Evolutionary conservation across 2,113 vertebrate species (phyloP).

Genomic region (Hippolais icterina): DNA sequence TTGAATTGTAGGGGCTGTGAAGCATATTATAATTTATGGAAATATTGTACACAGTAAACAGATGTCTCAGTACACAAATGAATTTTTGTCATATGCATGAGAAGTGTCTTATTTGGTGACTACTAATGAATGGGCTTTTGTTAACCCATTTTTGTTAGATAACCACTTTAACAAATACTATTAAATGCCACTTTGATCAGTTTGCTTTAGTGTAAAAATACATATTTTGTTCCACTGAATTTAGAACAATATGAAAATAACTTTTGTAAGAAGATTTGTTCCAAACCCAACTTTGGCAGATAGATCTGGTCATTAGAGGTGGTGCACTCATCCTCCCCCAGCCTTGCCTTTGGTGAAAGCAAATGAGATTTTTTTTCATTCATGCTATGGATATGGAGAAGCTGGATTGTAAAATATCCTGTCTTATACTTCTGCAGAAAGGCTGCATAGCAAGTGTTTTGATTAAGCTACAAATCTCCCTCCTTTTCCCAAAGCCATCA

Average conservation of each 20-base stretch:
- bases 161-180: conserved; percentile 51
- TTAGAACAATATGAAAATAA: neutral
- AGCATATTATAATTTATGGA: conserved; percentile 55
- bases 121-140: conserved; percentile 55
- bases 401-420: neutral
- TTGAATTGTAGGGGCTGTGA: conserved; percentile 45
- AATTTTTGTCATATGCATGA: conserved; percentile 55
- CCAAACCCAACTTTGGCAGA: neutral
- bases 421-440: neutral
- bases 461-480: neutral
- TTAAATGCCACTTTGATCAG: conserved; percentile 52
- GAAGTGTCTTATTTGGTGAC: conserved; percentile 62
- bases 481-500: neutral
- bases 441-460: neutral
- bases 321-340: neutral
- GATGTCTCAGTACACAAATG: conserved; percentile 32
- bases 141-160: conserved; percentile 51
- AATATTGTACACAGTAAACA: conserved; percentile 45
- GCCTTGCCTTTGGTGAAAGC: neutral
- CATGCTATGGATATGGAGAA: neutral
- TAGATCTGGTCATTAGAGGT: neutral
- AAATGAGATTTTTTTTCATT: neutral
- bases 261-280: conserved; percentile 9
- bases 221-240: neutral
- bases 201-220: conserved; percentile 42